These are phyloP conservation scores for Papilio helenus DNA, from an alignment of 1,140 invertebrate genomes.

Conservation along the genomic window DNA sequence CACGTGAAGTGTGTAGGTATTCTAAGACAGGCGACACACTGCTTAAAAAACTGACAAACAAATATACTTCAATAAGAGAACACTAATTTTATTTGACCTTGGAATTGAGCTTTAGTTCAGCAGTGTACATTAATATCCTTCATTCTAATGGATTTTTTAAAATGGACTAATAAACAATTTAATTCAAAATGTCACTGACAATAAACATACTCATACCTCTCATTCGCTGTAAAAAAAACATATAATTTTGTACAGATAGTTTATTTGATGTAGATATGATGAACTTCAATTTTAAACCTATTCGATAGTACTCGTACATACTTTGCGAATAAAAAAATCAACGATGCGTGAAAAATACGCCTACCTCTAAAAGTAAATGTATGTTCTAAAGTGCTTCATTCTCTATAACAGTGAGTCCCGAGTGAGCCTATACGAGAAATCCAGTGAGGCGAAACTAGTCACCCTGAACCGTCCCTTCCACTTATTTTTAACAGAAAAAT, in stretches of 20 bases:
- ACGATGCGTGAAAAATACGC: neutral
- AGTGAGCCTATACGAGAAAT: conserved; percentile 46
- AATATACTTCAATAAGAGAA: neutral
- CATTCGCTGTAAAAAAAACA: neutral
- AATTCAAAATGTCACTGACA: too few species aligned
- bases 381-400: conserved; percentile 13
- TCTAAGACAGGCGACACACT: conserved; percentile 24
- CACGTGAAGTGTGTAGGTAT: conserved; percentile 30
- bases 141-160: too few species aligned
- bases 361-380: neutral
- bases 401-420: conserved; percentile 46
- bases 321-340: neutral
- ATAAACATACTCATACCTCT: neutral
- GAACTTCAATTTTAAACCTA: neutral
- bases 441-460: conserved; percentile 57
- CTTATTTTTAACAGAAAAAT: conserved; percentile 67
- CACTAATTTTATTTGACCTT: neutral
- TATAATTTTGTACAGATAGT: neutral
- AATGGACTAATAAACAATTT: too few species aligned
- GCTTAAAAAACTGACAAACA: neutral
- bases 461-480: conserved; percentile 57
- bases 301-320: neutral
- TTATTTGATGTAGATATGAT: neutral
- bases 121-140: neutral
- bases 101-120: neutral